These are phyloP conservation scores for Ferrisia virgata DNA, from an alignment of 2,888 invertebrate species.

Conservation along the genomic window DNA sequence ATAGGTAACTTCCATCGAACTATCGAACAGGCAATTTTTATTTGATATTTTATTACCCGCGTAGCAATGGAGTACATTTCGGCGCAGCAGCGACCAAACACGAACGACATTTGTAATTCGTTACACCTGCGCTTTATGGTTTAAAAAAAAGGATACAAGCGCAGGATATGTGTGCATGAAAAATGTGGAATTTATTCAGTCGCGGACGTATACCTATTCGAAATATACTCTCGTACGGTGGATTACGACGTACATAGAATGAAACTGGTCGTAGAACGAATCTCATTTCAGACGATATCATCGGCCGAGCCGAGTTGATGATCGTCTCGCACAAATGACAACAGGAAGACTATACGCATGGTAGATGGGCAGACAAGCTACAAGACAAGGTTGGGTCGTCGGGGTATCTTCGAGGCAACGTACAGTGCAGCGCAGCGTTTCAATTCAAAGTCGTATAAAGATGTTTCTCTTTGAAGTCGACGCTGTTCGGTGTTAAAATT, in stretches of 20 bases:
- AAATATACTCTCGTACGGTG: no score
- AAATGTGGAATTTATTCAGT: conserved; percentile 20
- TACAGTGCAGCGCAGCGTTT: no score
- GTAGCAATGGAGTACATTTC: no score
- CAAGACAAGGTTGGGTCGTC: neutral
- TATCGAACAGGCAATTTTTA: neutral
- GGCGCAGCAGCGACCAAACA: no score
- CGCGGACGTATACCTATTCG: no score
- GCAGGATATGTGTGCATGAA: conserved; percentile 25
- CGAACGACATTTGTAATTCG: neutral
- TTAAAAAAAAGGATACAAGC: neutral
- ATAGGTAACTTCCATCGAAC: neutral
- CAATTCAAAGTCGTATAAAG: neutral
- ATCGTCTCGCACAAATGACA: neutral
- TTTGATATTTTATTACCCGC: neutral
- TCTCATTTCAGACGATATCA: neutral
- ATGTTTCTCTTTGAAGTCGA: neutral
- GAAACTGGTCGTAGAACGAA: conserved; percentile 8
- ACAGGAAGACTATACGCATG: neutral
- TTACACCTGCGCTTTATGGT: conserved; percentile 15
- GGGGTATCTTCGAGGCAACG: neutral
- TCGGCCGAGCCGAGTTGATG: no score
- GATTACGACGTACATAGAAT: neutral
- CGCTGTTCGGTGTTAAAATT: neutral
- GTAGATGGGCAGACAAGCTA: neutral